Evolutionary conservation across 1,140 invertebrate species (phyloP).

Genomic region (Heliconius himera): DNA sequence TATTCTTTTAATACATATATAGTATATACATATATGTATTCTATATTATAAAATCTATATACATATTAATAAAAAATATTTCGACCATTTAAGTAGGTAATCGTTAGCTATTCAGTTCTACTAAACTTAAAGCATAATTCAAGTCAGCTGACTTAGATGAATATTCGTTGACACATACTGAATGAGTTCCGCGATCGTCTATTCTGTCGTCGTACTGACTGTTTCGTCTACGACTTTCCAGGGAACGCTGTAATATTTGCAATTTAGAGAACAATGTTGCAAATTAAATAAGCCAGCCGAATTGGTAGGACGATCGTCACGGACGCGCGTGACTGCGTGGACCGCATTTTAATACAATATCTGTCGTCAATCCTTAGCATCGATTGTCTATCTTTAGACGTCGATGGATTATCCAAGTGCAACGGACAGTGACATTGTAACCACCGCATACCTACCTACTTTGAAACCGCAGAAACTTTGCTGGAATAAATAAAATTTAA

Average conservation of each 20-base stretch:
- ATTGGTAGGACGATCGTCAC: slow-evolving; percentile 58
- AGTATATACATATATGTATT: too few relatives aligned
- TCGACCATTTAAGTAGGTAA: too few relatives aligned
- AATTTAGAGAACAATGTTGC: slow-evolving; percentile 65
- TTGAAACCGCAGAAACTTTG: slow-evolving; percentile 26
- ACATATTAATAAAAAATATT: too few relatives aligned
- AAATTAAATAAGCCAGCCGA: slow-evolving; percentile 59
- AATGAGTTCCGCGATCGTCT: slow-evolving; percentile 38
- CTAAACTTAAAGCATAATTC: background rate
- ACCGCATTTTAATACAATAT: slow-evolving; percentile 41
- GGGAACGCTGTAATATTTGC: slow-evolving; percentile 45
- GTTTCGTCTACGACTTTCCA: slow-evolving; percentile 55
- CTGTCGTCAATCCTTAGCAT: slow-evolving; percentile 15
- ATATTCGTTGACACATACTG: slow-evolving; percentile 12
- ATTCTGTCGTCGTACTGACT: slow-evolving; percentile 52
- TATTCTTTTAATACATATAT: too few relatives aligned
- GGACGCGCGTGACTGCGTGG: slow-evolving; percentile 50
- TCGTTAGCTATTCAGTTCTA: background rate
- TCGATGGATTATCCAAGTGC: slow-evolving; percentile 30
- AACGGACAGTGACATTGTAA: slow-evolving; percentile 28
- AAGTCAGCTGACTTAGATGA: background rate
- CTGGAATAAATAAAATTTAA: slow-evolving; percentile 15
- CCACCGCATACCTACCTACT: slow-evolving; percentile 17
- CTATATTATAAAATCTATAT: too few relatives aligned
- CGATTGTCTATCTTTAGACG: slow-evolving; percentile 17